Base-by-base conservation (phyloP, 2,797 vertebrate species). In the Cryptoblepharus egeriae region DNA sequence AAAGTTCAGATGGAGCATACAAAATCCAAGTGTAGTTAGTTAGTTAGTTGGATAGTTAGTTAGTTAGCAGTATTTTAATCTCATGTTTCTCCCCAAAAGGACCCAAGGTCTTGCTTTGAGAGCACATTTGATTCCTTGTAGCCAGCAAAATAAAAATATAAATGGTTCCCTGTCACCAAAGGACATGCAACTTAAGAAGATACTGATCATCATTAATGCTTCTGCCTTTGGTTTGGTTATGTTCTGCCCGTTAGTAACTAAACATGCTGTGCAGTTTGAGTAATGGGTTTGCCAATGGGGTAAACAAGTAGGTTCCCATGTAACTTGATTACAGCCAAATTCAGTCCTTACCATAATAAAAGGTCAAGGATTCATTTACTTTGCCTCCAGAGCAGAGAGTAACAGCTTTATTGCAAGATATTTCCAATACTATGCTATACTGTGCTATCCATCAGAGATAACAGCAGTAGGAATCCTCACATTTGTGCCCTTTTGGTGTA, bases 171-270 rank as follows among this genome's bases (percentile, higher is more conserved):
- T 52, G 49, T 52, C 13, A 52, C 49, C 15, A 52, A 52, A 52
- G 11, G 11, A 52, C 49, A 2, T 18, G 49, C 11, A 16, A 52
- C 49, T 15, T 52, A 52, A 16, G 49, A 52, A 52, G 49, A 75
- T 61, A 79, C 67, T 0, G 0, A 87, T 87, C 85, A 76, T 49
- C 74, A 49, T 28, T 79, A 30, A 1, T 83, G 16, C 52, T 82
- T 75, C 24, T 52, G 74, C 35, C 64, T 82, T 49, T 22, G 77
- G 75, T 79, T 73, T 87, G 45, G 77, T 81, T 83, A 26, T 24
- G 32, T 1, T 0, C 2, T 1, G 24, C 1, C 7, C 64, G n/a
- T 2, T 37, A 72, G 35, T 64, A 89, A 8, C 10, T 49, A 67
- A 63, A 80, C 58, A 80, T 9, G 4, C 32, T 71, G n/a, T 72